Percentiles rank a stretch among this genome's conserved stretches.
Evolutionary conservation across 2,113 vertebrate species (phyloP).

Genomic region (Typhlomys cinereus): DNA sequence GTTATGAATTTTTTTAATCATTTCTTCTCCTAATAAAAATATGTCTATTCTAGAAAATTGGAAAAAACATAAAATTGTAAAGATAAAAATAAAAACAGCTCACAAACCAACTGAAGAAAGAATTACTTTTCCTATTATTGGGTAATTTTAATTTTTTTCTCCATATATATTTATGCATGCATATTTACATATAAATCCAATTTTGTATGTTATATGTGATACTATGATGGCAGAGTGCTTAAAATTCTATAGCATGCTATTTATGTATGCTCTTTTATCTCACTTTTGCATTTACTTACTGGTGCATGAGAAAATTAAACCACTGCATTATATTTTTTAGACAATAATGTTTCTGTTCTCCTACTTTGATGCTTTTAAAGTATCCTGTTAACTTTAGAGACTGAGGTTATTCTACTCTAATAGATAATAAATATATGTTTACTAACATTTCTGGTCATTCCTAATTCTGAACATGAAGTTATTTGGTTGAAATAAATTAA

Average conservation of each 20-base stretch:
- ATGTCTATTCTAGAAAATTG: conserved; percentile 37
- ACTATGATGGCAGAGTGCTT: background rate
- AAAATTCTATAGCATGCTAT: background rate
- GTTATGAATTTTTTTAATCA: conserved; percentile 34
- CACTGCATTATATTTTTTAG: background rate
- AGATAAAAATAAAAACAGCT: conserved; percentile 45
- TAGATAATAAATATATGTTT: background rate
- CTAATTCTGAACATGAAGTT: background rate
- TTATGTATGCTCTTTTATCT: background rate
- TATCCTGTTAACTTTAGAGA: background rate
- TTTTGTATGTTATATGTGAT: background rate
- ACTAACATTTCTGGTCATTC: background rate
- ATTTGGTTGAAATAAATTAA: background rate
- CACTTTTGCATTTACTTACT: background rate
- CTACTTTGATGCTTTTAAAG: background rate
- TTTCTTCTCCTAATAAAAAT: conserved; percentile 55
- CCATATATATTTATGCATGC: background rate
- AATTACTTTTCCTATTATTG: background rate
- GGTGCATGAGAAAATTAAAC: background rate
- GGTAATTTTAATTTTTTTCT: conserved; percentile 14
- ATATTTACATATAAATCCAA: background rate
- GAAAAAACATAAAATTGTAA: background rate
- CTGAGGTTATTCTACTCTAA: background rate
- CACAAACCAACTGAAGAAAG: background rate
- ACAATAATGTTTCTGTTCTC: background rate